Conservation (phyloP, 2,113 vertebrate genomes). For the Tylochromis polylepis region DNA sequence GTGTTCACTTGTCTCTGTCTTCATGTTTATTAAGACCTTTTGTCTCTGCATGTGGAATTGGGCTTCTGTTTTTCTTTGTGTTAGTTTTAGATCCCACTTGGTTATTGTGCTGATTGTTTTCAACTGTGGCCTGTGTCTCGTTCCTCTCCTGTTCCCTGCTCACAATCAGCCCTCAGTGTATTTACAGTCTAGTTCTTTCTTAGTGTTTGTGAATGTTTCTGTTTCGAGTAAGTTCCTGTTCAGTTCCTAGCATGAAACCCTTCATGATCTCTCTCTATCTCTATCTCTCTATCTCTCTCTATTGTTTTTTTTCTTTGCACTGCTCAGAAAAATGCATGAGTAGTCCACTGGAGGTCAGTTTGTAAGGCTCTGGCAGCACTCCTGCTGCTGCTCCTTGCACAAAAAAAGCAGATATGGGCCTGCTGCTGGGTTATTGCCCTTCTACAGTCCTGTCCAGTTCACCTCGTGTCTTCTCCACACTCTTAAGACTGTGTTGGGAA, state of each 20-base stretch:
- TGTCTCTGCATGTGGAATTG: neutral
- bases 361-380: neutral
- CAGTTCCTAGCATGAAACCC: neutral
- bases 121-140: neutral
- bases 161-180: neutral
- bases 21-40: neutral
- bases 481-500: neutral
- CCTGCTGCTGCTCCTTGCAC: neutral
- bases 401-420: neutral
- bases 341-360: neutral
- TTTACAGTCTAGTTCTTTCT: neutral
- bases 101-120: neutral
- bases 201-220: neutral
- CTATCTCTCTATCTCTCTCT: neutral
- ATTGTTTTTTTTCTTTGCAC: neutral
- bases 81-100: neutral
- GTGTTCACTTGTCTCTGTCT: neutral
- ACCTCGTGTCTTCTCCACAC: neutral
- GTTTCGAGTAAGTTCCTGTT: neutral
- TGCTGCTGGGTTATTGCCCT: neutral
- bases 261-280: neutral
- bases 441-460: neutral
- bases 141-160: neutral
- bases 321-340: neutral
- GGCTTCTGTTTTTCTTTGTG: neutral